A percentile compares a stretch with the other conserved stretches of the same genome.
phyloP scores from a whole-genome alignment of 1,140 invertebrate species.

The Cardiocondyla obscurior region DNA sequence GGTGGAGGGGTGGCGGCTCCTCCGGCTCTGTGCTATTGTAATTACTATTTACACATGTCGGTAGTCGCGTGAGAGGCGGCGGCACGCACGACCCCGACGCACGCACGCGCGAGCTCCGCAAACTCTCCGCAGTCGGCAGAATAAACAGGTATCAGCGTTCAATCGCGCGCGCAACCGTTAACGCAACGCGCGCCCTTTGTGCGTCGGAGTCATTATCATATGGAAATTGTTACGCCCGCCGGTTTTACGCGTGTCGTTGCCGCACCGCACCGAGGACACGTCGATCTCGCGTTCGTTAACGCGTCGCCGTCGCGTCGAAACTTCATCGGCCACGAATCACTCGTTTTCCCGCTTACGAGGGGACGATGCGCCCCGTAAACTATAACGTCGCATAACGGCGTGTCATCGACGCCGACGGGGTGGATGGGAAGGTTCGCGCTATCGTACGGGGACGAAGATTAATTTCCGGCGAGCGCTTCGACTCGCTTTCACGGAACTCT shows the following conservation, averaged over 20 bases:
- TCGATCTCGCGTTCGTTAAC: slow-evolving; percentile 5
- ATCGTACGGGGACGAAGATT: slow-evolving; percentile 39
- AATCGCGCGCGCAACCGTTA: slow-evolving; percentile 1
- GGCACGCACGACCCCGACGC: slow-evolving; percentile 9
- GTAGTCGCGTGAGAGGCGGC: neutral
- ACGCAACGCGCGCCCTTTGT: slow-evolving; percentile 13
- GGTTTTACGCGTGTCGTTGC: neutral
- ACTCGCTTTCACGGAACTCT: neutral
- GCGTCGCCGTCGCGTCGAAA: neutral
- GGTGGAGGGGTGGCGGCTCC: neutral
- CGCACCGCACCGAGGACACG: neutral
- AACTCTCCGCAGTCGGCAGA: neutral
- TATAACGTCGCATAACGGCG: neutral
- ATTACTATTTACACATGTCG: slow-evolving; percentile 32
- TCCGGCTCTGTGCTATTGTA: neutral
- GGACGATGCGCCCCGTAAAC: neutral
- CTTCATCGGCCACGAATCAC: slow-evolving; percentile 5
- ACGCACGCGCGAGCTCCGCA: neutral
- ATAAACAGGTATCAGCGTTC: slow-evolving; percentile 12
- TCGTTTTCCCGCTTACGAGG: neutral
- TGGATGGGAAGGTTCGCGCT: neutral
- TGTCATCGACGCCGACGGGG: neutral
- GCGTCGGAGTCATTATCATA: slow-evolving; percentile 30
- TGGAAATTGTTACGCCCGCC: slow-evolving; percentile 30
- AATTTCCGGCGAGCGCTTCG: slow-evolving; percentile 32